phyloP scores from a whole-genome alignment of 2,888 invertebrate genomes.

The Lydus trimaculatus region DNA sequence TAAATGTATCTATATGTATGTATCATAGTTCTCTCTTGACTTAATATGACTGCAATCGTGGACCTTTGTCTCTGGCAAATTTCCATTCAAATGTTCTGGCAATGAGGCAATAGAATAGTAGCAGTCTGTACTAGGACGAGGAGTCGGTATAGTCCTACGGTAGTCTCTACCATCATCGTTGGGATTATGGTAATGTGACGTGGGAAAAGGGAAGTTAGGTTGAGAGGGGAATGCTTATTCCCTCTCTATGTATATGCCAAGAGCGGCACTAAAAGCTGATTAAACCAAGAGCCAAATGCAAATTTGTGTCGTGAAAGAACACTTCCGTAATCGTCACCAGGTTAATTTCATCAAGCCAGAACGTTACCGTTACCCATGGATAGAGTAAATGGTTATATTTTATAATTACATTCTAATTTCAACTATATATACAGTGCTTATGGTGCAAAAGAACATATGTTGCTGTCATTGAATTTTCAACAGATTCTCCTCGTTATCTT shows the following conservation, averaged over 20 bases:
- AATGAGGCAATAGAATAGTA: constrained; percentile 15
- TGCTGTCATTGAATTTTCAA: neutral
- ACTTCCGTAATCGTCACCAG: constrained; percentile 44
- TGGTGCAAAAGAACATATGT: neutral
- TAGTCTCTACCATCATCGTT: constrained; percentile 17
- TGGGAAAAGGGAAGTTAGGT: constrained; percentile 45
- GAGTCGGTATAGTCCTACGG: neutral
- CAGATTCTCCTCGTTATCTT: neutral
- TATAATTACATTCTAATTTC: neutral
- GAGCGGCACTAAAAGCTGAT: constrained; percentile 47
- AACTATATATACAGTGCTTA: neutral
- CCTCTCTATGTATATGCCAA: constrained; percentile 27
- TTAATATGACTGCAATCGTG: constrained; percentile 11
- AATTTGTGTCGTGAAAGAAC: constrained; percentile 47
- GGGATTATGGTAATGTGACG: constrained; percentile 50
- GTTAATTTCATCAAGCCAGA: constrained; percentile 41
- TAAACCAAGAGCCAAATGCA: constrained; percentile 46
- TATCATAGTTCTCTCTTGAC: neutral
- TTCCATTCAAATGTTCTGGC: constrained; percentile 49
- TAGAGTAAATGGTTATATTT: neutral
- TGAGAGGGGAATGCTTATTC: constrained; percentile 35
- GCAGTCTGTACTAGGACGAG: neutral
- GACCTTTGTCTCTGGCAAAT: constrained; percentile 30
- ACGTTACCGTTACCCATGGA: constrained; percentile 29
- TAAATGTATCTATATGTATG: neutral